Conservation (phyloP, 2,797 vertebrate genomes). For the Craterocephalus amniculus region DNA sequence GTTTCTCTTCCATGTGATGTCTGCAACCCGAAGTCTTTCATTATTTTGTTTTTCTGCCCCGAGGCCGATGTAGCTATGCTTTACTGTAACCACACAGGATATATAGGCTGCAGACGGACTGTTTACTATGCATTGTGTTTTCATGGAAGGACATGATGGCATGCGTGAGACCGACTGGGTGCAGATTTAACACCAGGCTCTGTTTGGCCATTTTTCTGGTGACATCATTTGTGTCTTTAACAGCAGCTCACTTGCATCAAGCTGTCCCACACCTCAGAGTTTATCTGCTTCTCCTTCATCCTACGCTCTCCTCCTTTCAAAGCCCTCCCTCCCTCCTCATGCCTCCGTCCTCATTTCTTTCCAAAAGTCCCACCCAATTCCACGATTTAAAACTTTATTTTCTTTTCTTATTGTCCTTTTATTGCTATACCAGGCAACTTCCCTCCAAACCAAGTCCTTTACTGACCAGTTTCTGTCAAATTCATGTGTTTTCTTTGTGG, state of each 20-base stretch:
- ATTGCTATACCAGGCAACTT: slow-evolving; percentile 17
- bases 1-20: slow-evolving; percentile 50
- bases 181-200: slow-evolving; percentile 56
- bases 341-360: background rate
- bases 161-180: slow-evolving; percentile 2
- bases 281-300: background rate
- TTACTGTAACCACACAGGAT: slow-evolving; percentile 63
- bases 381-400: slow-evolving; percentile 17
- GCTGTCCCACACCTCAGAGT: background rate
- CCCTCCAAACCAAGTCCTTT: background rate
- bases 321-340: background rate
- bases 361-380: slow-evolving; percentile 8
- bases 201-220: slow-evolving; percentile 41
- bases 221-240: slow-evolving; percentile 58
- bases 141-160: slow-evolving; percentile 29
- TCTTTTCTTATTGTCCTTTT: slow-evolving; percentile 31
- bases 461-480: slow-evolving; percentile 13
- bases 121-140: slow-evolving; percentile 57
- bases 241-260: background rate
- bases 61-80: slow-evolving; percentile 35
- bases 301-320: background rate
- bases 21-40: slow-evolving; percentile 52
- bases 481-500: slow-evolving; percentile 43
- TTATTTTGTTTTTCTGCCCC: slow-evolving; percentile 42
- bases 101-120: slow-evolving; percentile 31